Percentiles rank a stretch among this genome's conserved stretches.
Evolutionary conservation across 2,888 invertebrate species (phyloP).

Genomic region (Cataglyphis livida): DNA sequence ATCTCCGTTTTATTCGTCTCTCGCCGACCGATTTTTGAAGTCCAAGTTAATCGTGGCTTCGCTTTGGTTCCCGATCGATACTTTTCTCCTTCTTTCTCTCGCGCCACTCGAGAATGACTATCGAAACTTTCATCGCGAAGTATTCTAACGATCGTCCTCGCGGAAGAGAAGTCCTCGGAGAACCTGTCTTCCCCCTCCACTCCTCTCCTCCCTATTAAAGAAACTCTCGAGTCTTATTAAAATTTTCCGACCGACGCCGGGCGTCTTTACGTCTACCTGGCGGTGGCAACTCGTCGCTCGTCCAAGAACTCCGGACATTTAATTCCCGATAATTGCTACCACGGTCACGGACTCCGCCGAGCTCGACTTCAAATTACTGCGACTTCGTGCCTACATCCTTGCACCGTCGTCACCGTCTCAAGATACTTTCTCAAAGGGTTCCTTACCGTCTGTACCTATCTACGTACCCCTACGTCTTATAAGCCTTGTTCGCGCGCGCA

Average conservation of each 20-base stretch:
- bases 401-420: constrained; percentile 1
- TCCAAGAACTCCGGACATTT: constrained; percentile 62
- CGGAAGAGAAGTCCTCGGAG: constrained; percentile 15
- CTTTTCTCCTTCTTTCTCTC: not conserved
- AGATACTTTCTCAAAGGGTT: constrained; percentile 21
- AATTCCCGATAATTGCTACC: constrained; percentile 76
- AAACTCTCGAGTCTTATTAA: constrained; percentile 71
- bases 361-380: constrained; percentile 68
- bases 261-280: constrained; percentile 38
- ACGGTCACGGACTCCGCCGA: constrained; percentile 64
- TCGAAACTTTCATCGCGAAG: constrained; percentile 37
- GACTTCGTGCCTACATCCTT: constrained; percentile 41
- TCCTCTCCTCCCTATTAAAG: constrained; percentile 13
- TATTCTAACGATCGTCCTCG: constrained; percentile 48
- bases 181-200: not conserved
- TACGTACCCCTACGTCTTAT: not conserved
- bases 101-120: constrained; percentile 44
- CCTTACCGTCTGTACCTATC: not conserved
- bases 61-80: constrained; percentile 25
- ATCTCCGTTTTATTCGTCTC: not conserved
- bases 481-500: constrained; percentile 33
- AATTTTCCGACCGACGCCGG: constrained; percentile 67
- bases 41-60: constrained; percentile 23
- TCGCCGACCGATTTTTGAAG: not conserved
- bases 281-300: constrained; percentile 54